These are phyloP conservation scores for Halichoerus grypus DNA, from an alignment of 2,113 vertebrate species.

Conservation along the genomic window DNA sequence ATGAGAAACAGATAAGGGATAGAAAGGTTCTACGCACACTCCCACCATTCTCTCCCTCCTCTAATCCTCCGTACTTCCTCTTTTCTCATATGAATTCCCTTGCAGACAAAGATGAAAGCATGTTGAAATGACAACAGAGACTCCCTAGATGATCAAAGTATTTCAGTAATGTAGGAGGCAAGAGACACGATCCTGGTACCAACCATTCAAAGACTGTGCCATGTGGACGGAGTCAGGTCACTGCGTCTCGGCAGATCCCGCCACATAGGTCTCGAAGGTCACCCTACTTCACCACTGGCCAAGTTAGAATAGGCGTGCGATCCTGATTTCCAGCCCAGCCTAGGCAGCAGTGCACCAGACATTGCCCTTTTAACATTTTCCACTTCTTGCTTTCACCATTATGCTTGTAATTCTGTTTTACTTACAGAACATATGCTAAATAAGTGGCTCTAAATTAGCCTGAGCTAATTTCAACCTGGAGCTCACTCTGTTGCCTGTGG, in stretches of 20 bases:
- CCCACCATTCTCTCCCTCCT: neutral
- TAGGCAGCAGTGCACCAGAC: neutral
- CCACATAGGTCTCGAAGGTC: neutral
- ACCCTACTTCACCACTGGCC: neutral
- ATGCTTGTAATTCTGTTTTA: neutral
- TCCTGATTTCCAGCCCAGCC: neutral
- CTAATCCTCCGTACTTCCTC: neutral
- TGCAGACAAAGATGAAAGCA: neutral
- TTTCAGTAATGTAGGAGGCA: neutral
- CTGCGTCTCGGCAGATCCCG: neutral
- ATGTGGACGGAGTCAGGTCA: neutral
- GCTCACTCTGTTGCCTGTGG: neutral
- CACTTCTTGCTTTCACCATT: neutral
- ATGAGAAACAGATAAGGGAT: neutral
- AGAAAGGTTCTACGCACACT: neutral
- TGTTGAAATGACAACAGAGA: neutral
- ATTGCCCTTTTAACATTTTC: neutral
- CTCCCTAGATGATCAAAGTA: neutral
- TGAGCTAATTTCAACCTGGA: neutral
- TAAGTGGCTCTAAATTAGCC: conserved; percentile 26
- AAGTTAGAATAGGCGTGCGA: neutral
- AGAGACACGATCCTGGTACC: neutral
- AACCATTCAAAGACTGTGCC: neutral
- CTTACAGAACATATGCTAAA: neutral
- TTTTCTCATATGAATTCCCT: neutral